These are phyloP conservation scores for Eledone cirrhosa DNA, from an alignment of 2,888 invertebrate species.

Conservation along the genomic window DNA sequence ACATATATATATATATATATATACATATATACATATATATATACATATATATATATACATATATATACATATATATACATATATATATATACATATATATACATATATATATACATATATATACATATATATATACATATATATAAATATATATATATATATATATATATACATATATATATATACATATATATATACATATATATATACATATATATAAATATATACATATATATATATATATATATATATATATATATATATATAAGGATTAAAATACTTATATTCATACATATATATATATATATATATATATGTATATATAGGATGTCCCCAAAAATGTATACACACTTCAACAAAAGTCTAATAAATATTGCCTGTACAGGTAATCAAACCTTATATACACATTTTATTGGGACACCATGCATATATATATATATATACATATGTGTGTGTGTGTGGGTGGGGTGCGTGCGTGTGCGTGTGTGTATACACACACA, in stretches of 20 bases:
- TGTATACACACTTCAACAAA: no score
- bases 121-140: neutral
- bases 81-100: conserved; percentile 2
- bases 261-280: no score
- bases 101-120: neutral
- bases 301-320: no score
- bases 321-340: no score
- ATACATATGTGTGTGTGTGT: no score
- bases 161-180: neutral
- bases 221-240: neutral
- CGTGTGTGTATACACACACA: no score
- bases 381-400: no score
- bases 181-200: neutral
- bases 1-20: neutral
- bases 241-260: neutral
- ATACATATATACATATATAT: neutral
- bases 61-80: neutral
- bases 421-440: neutral
- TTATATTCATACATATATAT: no score
- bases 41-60: neutral
- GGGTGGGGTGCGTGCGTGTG: no score
- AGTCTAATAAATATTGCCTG: no score
- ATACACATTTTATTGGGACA: neutral
- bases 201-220: neutral
- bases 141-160: neutral